Conservation (phyloP, 2,888 invertebrate species). For the Drosophila subsilvestris region DNA sequence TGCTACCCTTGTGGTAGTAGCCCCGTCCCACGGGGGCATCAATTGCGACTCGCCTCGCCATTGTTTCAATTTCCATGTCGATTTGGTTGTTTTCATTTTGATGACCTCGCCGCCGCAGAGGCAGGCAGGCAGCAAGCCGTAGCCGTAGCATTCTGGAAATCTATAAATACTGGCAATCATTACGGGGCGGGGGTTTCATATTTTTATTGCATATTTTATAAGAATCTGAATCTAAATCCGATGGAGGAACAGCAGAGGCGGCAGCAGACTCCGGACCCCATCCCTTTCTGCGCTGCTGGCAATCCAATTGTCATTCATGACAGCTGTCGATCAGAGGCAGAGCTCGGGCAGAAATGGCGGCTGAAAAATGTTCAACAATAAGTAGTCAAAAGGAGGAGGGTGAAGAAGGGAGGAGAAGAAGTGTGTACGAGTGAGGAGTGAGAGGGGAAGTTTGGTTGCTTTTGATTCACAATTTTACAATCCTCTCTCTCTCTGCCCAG, state of each 20-base stretch:
- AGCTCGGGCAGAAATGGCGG: slow-evolving; percentile 69
- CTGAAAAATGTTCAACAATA: slow-evolving; percentile 52
- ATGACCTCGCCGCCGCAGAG: slow-evolving; percentile 64
- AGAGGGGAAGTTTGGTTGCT: slow-evolving; percentile 51
- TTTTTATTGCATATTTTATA: slow-evolving; percentile 76
- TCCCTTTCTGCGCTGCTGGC: slow-evolving; percentile 17
- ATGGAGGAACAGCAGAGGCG: slow-evolving; percentile 34
- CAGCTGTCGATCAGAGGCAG: slow-evolving; percentile 81
- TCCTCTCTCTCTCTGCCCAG: slow-evolving; percentile 15
- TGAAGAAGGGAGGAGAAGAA: not conserved
- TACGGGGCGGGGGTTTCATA: slow-evolving; percentile 58
- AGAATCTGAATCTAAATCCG: slow-evolving; percentile 26
- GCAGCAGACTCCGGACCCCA: not conserved
- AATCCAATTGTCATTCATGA: slow-evolving; percentile 80
- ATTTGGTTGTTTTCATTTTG: slow-evolving; percentile 69
- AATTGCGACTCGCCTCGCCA: slow-evolving; percentile 56
- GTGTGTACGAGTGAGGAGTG: not conserved
- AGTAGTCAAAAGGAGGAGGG: not conserved
- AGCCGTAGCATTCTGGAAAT: slow-evolving; percentile 33
- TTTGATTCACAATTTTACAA: slow-evolving; percentile 33
- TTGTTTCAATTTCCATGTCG: slow-evolving; percentile 75
- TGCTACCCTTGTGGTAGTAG: not conserved
- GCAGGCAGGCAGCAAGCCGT: slow-evolving; percentile 1
- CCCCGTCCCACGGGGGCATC: slow-evolving; percentile 23
- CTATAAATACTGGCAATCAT: slow-evolving; percentile 63